Percentiles rank a stretch among this genome's conserved stretches.
Evolutionary conservation across 2,113 vertebrate genomes (phyloP).

Genomic region (Alectura lathami): DNA sequence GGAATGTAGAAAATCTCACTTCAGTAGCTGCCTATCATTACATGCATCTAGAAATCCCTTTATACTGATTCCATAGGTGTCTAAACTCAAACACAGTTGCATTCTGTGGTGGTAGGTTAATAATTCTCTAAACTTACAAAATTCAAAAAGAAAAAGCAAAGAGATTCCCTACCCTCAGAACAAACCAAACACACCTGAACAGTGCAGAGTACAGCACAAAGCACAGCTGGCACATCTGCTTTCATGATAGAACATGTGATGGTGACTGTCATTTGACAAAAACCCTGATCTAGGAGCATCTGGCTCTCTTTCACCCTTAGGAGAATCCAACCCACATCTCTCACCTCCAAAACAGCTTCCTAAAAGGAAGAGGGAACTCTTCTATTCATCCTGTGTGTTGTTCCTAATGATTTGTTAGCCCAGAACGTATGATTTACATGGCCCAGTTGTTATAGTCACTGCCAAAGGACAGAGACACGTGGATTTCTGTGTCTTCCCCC

Average conservation of each 20-base stretch:
- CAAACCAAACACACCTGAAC: neutral
- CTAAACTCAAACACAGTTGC: neutral
- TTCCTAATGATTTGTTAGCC: neutral
- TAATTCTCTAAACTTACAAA: neutral
- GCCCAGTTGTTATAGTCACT: neutral
- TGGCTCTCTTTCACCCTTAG: neutral
- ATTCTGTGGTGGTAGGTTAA: neutral
- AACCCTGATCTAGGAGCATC: neutral
- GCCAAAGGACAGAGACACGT: neutral
- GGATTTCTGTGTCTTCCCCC: neutral
- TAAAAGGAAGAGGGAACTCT: neutral
- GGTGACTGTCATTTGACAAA: neutral
- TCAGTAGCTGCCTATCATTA: slow-evolving; percentile 16
- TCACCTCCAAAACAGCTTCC: neutral
- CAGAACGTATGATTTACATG: neutral
- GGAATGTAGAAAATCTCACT: slow-evolving; percentile 25
- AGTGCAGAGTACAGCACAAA: neutral
- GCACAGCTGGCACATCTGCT: neutral
- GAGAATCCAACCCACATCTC: neutral
- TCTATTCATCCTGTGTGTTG: neutral
- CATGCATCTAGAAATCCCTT: neutral
- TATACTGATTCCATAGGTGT: slow-evolving; percentile 5
- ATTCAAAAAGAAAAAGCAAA: neutral
- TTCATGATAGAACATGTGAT: neutral
- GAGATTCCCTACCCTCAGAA: neutral